phyloP scores from a whole-genome alignment of 2,888 invertebrate genomes.

The Clusia tigrina region DNA sequence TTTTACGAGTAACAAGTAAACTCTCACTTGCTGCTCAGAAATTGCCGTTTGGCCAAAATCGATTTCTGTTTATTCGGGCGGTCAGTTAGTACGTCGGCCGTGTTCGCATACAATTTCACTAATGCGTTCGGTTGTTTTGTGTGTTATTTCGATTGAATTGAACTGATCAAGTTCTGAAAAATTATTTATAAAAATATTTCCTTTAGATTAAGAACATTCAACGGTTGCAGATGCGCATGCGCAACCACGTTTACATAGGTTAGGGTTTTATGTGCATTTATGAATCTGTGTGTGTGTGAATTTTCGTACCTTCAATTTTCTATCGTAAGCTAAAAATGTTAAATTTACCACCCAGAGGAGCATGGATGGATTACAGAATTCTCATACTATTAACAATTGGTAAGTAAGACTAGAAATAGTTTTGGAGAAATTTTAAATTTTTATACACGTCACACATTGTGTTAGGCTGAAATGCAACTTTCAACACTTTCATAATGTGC shows the following conservation, averaged over 20 bases:
- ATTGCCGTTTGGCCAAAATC: conserved; percentile 1
- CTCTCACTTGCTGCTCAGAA: conserved; percentile 2
- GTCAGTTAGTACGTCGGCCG: not conserved
- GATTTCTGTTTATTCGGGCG: not conserved
- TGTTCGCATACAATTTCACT: too few species aligned
- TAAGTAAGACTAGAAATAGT: conserved; percentile 13
- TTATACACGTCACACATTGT: conserved; percentile 22
- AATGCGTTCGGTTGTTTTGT: not conserved
- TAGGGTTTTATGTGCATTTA: too few species aligned
- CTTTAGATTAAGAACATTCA: too few species aligned
- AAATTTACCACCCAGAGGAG: not conserved
- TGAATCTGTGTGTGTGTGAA: too few species aligned
- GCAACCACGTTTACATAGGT: too few species aligned
- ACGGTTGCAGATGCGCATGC: too few species aligned
- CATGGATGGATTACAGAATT: not conserved
- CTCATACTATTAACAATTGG: conserved; percentile 4
- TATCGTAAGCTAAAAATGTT: not conserved
- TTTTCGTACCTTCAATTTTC: too few species aligned
- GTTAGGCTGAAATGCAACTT: conserved; percentile 27
- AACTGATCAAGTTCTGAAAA: too few species aligned
- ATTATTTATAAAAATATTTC: not conserved
- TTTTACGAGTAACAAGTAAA: not conserved
- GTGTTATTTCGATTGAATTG: not conserved
- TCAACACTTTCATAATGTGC: conserved; percentile 16
- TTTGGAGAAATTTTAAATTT: conserved; percentile 25